phyloP scores from a whole-genome alignment of 37 sponge, comb jelly and placozoan species.

The Tethya wilhelma region DNA sequence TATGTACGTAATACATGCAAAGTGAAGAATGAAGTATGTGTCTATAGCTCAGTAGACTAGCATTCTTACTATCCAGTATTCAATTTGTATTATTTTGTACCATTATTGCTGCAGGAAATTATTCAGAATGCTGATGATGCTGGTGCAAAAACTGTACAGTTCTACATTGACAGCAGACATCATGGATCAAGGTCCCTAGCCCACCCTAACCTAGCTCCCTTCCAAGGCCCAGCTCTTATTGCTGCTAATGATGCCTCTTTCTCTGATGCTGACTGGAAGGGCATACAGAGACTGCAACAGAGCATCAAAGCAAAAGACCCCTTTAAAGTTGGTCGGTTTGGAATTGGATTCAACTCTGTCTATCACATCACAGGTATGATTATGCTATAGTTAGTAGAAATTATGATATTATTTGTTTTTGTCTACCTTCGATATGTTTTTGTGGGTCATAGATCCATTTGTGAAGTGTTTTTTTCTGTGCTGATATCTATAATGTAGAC shows the following conservation, averaged over 20 bases:
- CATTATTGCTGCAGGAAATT: too few relatives aligned
- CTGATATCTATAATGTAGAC: too few relatives aligned
- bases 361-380: conserved; percentile 85
- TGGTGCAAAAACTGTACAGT: conserved; percentile 65
- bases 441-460: too few relatives aligned
- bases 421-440: too few relatives aligned
- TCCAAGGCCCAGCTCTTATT: conserved; percentile 81
- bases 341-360: conserved; percentile 86
- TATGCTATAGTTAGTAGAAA: too few relatives aligned
- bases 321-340: conserved; percentile 84
- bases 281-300: conserved; percentile 60
- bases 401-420: too few relatives aligned
- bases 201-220: conserved; percentile 42
- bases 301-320: conserved; percentile 71
- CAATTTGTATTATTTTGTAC: too few relatives aligned
- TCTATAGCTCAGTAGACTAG: too few relatives aligned
- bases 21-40: too few relatives aligned
- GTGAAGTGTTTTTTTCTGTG: too few relatives aligned
- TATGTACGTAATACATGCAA: too few relatives aligned
- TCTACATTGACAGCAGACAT: conserved; percentile 64
- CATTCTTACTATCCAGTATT: too few relatives aligned
- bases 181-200: conserved; percentile 40
- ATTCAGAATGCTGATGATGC: conserved; percentile 92
- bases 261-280: conserved; percentile 76
- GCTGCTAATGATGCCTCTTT: conserved; percentile 77